phyloP scores from a whole-genome alignment of 2,888 invertebrate genomes.

The Drosophila yooni region DNA sequence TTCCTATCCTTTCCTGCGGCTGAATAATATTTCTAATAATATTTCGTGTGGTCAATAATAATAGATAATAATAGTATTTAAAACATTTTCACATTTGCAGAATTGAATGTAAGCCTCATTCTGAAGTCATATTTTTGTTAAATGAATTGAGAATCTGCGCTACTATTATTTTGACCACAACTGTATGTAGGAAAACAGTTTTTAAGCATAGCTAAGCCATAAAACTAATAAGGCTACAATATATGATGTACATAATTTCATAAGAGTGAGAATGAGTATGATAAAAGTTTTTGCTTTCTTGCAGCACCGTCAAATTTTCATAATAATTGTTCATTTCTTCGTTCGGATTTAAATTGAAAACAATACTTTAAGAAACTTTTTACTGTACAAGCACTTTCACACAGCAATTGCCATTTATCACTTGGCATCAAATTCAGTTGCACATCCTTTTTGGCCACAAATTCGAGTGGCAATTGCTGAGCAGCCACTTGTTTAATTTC shows the following conservation, averaged over 20 bases:
- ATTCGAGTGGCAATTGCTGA: slow-evolving; percentile 51
- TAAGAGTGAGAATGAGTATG: background rate
- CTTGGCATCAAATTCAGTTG: slow-evolving; percentile 40
- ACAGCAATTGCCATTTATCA: slow-evolving; percentile 28
- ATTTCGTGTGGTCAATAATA: too few species aligned
- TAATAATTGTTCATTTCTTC: background rate
- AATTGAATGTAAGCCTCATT: too few species aligned
- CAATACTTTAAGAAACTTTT: slow-evolving; percentile 1
- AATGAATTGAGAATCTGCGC: background rate
- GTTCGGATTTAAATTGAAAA: background rate
- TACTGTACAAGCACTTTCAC: slow-evolving; percentile 5
- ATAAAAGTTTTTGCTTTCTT: too few species aligned
- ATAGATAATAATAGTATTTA: too few species aligned
- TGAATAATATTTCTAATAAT: background rate
- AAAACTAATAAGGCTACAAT: background rate
- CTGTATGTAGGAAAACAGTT: background rate
- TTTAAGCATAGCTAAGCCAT: background rate
- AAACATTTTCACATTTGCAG: too few species aligned
- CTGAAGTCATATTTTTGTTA: too few species aligned
- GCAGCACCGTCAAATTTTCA: background rate
- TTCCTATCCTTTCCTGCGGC: background rate
- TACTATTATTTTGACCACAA: background rate
- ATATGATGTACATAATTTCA: background rate
- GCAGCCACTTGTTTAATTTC: slow-evolving; percentile 66
- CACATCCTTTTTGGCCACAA: slow-evolving; percentile 24